Conservation (phyloP, 2,113 vertebrate genomes). For the Eulemur rufifrons region DNA sequence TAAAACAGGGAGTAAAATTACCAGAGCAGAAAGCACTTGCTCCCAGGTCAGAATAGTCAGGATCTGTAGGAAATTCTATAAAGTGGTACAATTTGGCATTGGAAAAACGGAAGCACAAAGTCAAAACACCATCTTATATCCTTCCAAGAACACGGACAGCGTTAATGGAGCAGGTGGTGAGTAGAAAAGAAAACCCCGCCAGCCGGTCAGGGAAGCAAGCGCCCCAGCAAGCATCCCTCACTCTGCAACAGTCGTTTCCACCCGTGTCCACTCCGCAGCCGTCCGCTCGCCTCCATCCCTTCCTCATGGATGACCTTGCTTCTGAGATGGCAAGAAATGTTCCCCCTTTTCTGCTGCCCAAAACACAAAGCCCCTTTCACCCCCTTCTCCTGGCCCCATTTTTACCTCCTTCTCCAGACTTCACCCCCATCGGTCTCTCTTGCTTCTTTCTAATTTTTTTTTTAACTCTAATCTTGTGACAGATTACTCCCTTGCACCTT, state of each 20-base stretch:
- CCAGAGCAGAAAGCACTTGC: background rate
- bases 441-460: too few relatives aligned
- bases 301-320: background rate
- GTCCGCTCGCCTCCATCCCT: background rate
- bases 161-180: background rate
- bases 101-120: background rate
- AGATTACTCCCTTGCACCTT: background rate
- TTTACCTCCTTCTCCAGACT: background rate
- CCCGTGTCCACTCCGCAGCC: background rate
- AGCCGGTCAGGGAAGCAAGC: too few relatives aligned
- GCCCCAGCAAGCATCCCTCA: rapidly evolving
- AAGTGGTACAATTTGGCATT: background rate
- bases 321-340: background rate
- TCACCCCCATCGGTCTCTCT: background rate
- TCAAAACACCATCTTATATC: background rate
- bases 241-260: background rate
- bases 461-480: too few relatives aligned
- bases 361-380: background rate
- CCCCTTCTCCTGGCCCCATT: background rate
- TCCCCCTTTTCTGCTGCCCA: background rate
- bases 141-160: background rate
- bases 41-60: background rate
- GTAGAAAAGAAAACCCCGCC: background rate
- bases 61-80: background rate
- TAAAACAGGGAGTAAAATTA: background rate